These are phyloP conservation scores for Polypedilum vanderplanki DNA, from an alignment of 1,140 invertebrate genomes.

Conservation along the genomic window DNA sequence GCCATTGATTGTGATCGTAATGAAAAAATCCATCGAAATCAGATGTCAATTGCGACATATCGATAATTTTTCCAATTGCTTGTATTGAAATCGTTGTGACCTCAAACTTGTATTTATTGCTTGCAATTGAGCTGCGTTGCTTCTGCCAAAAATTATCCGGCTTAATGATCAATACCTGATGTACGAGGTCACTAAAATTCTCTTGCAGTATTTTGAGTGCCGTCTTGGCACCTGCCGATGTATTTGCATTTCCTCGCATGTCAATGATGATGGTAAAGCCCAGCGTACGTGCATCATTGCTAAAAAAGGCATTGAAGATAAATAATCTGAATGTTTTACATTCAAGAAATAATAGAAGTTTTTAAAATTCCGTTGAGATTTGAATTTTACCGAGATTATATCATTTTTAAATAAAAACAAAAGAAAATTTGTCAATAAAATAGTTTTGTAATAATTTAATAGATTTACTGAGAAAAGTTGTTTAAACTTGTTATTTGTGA, in stretches of 20 bases:
- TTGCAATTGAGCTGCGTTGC: slow-evolving; percentile 90
- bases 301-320: slow-evolving; percentile 49
- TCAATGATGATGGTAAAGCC: slow-evolving; percentile 94
- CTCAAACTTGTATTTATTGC: slow-evolving; percentile 99
- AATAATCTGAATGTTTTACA: slow-evolving; percentile 28
- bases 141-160: slow-evolving; percentile 99
- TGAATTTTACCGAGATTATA: no score
- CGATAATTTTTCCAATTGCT: slow-evolving; percentile 83
- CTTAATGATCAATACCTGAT: slow-evolving; percentile 92
- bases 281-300: slow-evolving; percentile 79
- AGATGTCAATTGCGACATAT: slow-evolving; percentile 80
- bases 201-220: slow-evolving; percentile 95
- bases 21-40: slow-evolving; percentile 90
- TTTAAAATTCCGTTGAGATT: no score
- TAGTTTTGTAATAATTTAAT: no score
- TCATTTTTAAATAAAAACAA: no score
- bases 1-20: slow-evolving; percentile 96
- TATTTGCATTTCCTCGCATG: slow-evolving; percentile 78
- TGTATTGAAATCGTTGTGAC: slow-evolving; percentile 94
- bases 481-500: no score
- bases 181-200: slow-evolving; percentile 80
- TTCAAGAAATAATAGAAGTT: no score
- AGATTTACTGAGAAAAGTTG: no score
- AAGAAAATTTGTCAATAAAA: no score
- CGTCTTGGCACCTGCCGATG: slow-evolving; percentile 93